Evolutionary conservation across 2,888 invertebrate genomes (phyloP).

Genomic region (Panorpa germanica): DNA sequence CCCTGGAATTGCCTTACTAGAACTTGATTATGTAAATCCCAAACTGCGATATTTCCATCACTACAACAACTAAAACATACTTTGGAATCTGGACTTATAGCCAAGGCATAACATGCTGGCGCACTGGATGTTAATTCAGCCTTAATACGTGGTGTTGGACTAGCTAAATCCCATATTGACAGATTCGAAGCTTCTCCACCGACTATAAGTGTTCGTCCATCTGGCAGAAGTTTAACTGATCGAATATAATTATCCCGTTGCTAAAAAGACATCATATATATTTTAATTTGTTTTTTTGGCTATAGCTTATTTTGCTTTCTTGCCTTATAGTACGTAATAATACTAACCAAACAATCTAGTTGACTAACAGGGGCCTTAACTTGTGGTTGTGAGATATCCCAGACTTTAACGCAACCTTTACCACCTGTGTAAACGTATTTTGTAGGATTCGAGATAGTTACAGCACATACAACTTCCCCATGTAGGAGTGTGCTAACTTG

Average conservation of each 20-base stretch:
- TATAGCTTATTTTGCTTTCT: too few species aligned
- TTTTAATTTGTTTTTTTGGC: background rate
- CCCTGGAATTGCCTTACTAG: constrained; percentile 83
- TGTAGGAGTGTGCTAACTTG: constrained; percentile 82
- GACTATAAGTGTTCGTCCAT: constrained; percentile 85
- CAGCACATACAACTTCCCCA: constrained; percentile 95
- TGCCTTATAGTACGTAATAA: background rate
- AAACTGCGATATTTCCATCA: constrained; percentile 94
- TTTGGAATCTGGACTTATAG: constrained; percentile 92
- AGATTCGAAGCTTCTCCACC: constrained; percentile 92
- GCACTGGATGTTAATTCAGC: constrained; percentile 80
- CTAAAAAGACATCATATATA: constrained; percentile 22
- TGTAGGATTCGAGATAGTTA: constrained; percentile 75
- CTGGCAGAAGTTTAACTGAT: constrained; percentile 85
- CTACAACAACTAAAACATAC: constrained; percentile 98
- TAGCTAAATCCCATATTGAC: constrained; percentile 89
- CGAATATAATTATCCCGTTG: constrained; percentile 94
- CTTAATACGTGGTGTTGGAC: constrained; percentile 80
- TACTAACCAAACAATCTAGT: constrained; percentile 59
- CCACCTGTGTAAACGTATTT: constrained; percentile 96
- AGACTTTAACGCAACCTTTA: constrained; percentile 85
- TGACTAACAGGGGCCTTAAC: constrained; percentile 66
- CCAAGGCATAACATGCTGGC: constrained; percentile 94
- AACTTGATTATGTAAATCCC: constrained; percentile 84
- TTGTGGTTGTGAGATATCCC: constrained; percentile 57